phyloP scores from a whole-genome alignment of 2,113 vertebrate genomes.

The Onychostoma macrolepis region DNA sequence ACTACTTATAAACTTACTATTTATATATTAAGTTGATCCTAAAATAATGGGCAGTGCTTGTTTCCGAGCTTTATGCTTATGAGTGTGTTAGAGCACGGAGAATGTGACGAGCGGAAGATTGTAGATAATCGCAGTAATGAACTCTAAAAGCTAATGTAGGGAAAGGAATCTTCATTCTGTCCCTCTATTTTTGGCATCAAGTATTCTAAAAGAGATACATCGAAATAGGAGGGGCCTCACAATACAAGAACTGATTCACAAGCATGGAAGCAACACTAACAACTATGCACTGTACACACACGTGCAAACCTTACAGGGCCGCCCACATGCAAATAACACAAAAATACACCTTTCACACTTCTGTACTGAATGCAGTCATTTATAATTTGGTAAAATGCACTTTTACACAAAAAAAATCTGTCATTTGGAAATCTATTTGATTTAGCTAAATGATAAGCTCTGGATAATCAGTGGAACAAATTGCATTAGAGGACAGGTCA shows the following conservation, averaged over 20 bases:
- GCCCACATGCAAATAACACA: neutral
- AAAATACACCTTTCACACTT: neutral
- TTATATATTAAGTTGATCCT: slow-evolving; percentile 3
- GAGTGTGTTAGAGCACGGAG: neutral
- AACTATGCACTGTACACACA: neutral
- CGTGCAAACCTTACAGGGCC: neutral
- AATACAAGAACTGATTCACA: neutral
- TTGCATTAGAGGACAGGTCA: neutral
- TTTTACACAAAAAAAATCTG: neutral
- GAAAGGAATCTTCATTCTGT: neutral
- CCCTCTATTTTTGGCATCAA: slow-evolving; percentile 19
- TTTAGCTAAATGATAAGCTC: neutral
- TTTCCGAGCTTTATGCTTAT: neutral
- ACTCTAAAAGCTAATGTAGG: slow-evolving; percentile 11
- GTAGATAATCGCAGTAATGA: slow-evolving; percentile 24
- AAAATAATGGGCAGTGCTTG: neutral
- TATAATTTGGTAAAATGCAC: neutral
- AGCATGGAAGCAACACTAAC: neutral
- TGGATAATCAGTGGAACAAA: neutral
- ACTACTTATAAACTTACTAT: neutral
- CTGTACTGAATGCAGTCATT: neutral
- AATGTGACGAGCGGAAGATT: slow-evolving; percentile 2
- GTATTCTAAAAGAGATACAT: neutral
- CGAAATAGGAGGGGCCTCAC: neutral
- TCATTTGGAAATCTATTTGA: neutral